Base-by-base conservation (phyloP, 2,888 invertebrate species). In the Nyleta sp. region DNA sequence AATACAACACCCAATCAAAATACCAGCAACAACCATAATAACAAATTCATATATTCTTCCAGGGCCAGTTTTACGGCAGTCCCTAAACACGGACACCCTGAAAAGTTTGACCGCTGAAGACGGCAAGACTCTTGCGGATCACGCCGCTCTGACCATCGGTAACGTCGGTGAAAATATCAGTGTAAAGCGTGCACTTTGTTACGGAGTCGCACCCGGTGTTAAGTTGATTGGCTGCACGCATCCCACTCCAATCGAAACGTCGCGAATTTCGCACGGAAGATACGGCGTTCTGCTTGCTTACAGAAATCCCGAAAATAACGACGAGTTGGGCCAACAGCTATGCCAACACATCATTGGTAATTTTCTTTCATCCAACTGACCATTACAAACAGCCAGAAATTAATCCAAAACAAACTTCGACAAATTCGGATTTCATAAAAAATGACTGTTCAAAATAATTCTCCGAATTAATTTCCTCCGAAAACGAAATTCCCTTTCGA, bases 261-360 rank as follows among this genome's bases (percentile, higher is more conserved):
- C 88, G 0, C 91, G 92, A 20, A 92, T 93, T 55, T 93, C 94
- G 20, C 91, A 94, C 13, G 98, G 98, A 52, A 96, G 95, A 91
- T 97, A 97, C 89, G 98, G 96, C 28, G 95, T 97, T 0, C 87
- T 98, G 50, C 92, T 98, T 0, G 96, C 96, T 18, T 94, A 95
- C 86, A 93, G 92, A 87, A 87, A 80, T 31, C 60, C 88, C 1
- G 88, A 91, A 13, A 80, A 91, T 5, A 80, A 84, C 13, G 86
- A 91, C 24, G 87, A 91, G 50, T 86, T 96, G 8, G 95, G 95
- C 15, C 93, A 94, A 82, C 95, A 96, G 85, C 90, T 99, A 6
- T 97, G 98, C 88, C 98, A 98, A 89, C 99, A 99, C 87, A 94
- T 99, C 84, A 96, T 99, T 18, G 98, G 94, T 90, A 91, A 48